Evolutionary conservation across 2,113 vertebrate species (phyloP).

Genomic region (Notiomystis cincta): DNA sequence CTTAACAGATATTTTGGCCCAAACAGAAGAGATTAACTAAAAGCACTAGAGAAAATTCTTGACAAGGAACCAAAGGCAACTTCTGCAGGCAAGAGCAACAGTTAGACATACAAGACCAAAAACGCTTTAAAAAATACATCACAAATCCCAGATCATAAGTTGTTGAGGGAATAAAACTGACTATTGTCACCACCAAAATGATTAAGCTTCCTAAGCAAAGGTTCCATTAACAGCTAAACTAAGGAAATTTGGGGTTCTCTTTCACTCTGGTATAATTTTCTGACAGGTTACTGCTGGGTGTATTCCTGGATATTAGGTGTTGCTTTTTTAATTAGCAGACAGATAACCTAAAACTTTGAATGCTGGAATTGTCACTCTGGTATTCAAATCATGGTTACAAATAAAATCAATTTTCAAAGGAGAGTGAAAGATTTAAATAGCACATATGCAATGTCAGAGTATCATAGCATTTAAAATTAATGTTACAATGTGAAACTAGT

Average conservation of each 20-base stretch:
- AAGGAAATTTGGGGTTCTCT: background rate
- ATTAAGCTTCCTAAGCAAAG: background rate
- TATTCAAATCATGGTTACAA: background rate
- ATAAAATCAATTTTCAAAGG: background rate
- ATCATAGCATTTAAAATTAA: background rate
- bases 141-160: background rate
- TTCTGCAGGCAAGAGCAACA: background rate
- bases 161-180: background rate
- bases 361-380: background rate
- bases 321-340: background rate
- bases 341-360: background rate
- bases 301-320: background rate
- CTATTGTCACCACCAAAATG: background rate
- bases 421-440: background rate
- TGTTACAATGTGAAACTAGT: background rate
- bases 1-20: background rate
- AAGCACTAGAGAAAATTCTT: background rate
- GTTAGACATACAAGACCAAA: background rate
- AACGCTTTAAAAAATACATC: background rate
- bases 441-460: background rate
- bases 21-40: background rate
- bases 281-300: background rate
- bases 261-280: background rate
- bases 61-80: background rate
- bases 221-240: background rate